These are phyloP conservation scores for Puntigrus tetrazona DNA, from an alignment of 2,113 vertebrate genomes.

Conservation along the genomic window DNA sequence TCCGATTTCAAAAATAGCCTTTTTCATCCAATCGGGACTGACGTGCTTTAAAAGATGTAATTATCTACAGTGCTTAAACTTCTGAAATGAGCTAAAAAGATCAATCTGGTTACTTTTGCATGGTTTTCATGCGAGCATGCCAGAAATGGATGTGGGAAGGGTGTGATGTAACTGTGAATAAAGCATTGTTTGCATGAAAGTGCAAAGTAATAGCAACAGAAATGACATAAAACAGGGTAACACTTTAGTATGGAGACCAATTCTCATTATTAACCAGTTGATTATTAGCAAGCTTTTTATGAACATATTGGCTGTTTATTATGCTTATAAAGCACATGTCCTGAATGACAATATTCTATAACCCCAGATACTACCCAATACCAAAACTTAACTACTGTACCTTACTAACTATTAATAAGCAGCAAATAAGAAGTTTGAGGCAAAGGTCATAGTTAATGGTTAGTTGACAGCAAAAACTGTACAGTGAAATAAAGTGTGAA, in stretches of 20 bases:
- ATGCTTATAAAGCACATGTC: too few relatives aligned
- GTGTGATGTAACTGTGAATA: neutral
- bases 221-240: neutral
- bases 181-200: neutral
- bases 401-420: too few relatives aligned
- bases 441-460: too few relatives aligned
- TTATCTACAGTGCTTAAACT: neutral
- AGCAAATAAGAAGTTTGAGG: too few relatives aligned
- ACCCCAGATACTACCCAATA: too few relatives aligned
- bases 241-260: too few relatives aligned
- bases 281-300: too few relatives aligned
- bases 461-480: too few relatives aligned
- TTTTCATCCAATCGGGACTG: neutral
- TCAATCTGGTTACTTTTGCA: neutral
- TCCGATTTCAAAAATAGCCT: neutral
- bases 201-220: neutral
- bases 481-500: too few relatives aligned
- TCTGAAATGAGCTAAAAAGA: neutral
- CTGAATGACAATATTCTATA: too few relatives aligned
- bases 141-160: neutral
- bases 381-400: too few relatives aligned
- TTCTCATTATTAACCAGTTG: neutral
- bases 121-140: neutral
- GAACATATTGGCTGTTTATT: too few relatives aligned
- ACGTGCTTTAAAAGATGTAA: neutral